Evolutionary conservation across 2,113 vertebrate genomes (phyloP).

Genomic region (Narcine bancroftii): DNA sequence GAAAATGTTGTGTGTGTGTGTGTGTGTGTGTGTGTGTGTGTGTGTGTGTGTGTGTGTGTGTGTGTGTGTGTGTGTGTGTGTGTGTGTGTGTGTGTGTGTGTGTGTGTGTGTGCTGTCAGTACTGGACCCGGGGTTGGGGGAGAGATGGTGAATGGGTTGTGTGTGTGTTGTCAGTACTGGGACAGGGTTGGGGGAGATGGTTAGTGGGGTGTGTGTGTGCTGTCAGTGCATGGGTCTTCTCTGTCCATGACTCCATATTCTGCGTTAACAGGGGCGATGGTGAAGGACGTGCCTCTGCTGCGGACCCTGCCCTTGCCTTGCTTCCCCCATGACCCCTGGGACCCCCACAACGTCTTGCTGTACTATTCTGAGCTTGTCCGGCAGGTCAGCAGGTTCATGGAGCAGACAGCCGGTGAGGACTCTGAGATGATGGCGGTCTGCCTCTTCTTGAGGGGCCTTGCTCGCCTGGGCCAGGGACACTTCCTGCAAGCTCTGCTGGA

Average conservation of each 20-base stretch:
- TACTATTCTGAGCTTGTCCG: not conserved
- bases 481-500: not conserved
- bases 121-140: too few relatives aligned
- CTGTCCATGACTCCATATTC: too few relatives aligned
- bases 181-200: too few relatives aligned
- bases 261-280: not conserved
- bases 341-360: not conserved
- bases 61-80: too few relatives aligned
- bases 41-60: too few relatives aligned
- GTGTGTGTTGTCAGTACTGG: not conserved
- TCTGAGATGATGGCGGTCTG: not conserved
- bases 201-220: too few relatives aligned
- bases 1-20: too few relatives aligned
- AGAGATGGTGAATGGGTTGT: not conserved
- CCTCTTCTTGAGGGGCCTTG: not conserved
- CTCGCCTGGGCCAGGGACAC: not conserved
- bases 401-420: not conserved
- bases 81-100: too few relatives aligned
- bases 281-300: too few relatives aligned
- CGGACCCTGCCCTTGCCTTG: not conserved
- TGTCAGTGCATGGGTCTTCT: too few relatives aligned
- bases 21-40: too few relatives aligned
- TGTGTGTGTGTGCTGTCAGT: too few relatives aligned
- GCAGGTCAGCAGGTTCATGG: not conserved
- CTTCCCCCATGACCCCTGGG: not conserved